These are phyloP conservation scores for Celastrina argiolus DNA, from an alignment of 2,888 invertebrate genomes.

Conservation along the genomic window DNA sequence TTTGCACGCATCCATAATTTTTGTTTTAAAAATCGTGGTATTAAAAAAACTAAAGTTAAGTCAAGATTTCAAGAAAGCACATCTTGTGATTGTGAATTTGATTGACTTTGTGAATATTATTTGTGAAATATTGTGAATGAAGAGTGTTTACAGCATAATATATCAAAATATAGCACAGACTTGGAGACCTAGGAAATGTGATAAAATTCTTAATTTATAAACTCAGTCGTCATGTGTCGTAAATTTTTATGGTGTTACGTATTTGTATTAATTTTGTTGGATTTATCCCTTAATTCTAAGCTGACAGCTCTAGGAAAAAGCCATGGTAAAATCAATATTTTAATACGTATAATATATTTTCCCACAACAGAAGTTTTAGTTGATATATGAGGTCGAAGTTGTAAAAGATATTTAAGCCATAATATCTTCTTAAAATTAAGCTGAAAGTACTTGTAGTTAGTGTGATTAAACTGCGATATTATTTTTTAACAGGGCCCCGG, in stretches of 20 bases:
- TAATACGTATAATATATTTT: constrained; percentile 24
- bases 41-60: background rate
- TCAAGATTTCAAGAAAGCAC: constrained; percentile 27
- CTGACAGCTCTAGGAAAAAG: constrained; percentile 85
- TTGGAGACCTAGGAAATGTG: constrained; percentile 55
- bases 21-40: background rate
- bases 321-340: constrained; percentile 81
- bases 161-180: background rate
- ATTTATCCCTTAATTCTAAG: constrained; percentile 82
- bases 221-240: constrained; percentile 69
- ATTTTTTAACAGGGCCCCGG: constrained; percentile 59
- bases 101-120: constrained; percentile 28
- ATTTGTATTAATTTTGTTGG: constrained; percentile 82
- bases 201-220: constrained; percentile 50
- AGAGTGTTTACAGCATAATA: constrained; percentile 29
- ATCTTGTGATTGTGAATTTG: constrained; percentile 32
- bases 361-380: background rate
- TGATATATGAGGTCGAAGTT: background rate
- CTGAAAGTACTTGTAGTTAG: constrained; percentile 29
- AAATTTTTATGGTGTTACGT: constrained; percentile 81
- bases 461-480: constrained; percentile 40
- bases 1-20: background rate
- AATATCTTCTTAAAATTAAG: constrained; percentile 7
- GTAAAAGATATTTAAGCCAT: background rate
- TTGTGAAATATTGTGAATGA: constrained; percentile 33